These are phyloP conservation scores for Petrocephalus zakoni DNA, from an alignment of 2,113 vertebrate genomes.

Conservation along the genomic window DNA sequence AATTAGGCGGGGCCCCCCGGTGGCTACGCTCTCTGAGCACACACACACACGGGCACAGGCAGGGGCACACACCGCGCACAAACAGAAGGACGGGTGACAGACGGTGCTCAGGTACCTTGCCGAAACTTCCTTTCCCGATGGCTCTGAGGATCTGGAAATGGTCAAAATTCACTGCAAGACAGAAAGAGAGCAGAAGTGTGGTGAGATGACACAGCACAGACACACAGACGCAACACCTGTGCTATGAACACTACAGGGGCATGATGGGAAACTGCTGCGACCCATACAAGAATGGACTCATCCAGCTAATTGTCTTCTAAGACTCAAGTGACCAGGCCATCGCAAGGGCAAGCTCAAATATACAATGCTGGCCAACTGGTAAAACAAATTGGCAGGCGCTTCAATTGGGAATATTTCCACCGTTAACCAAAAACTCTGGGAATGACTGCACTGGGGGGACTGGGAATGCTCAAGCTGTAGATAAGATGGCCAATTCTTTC, in stretches of 20 bases:
- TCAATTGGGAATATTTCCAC: not conserved
- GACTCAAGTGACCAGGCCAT: not conserved
- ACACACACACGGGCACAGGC: not conserved
- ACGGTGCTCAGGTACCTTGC: not conserved
- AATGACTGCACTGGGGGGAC: not conserved
- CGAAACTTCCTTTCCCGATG: not conserved
- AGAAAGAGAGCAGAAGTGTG: not conserved
- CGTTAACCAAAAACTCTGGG: not conserved
- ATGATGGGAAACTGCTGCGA: not conserved
- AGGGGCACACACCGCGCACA: not conserved
- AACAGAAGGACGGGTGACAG: not conserved
- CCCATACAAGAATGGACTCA: not conserved
- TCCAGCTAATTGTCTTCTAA: not conserved
- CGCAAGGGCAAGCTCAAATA: not conserved
- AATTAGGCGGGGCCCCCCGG: constrained; percentile 27
- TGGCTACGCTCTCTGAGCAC: not conserved
- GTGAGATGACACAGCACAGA: not conserved
- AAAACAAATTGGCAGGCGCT: not conserved
- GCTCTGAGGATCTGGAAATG: constrained; percentile 1
- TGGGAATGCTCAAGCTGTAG: not conserved
- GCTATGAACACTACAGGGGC: not conserved
- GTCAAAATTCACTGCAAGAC: constrained; percentile 11
- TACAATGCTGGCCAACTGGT: not conserved
- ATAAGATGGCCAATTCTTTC: too few relatives aligned
- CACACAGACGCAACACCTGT: not conserved